Evolutionary conservation across 2,113 vertebrate genomes (phyloP), one percentile per base, ranked within the genome.

Genomic region (Dicentrarchus labrax): DNA sequence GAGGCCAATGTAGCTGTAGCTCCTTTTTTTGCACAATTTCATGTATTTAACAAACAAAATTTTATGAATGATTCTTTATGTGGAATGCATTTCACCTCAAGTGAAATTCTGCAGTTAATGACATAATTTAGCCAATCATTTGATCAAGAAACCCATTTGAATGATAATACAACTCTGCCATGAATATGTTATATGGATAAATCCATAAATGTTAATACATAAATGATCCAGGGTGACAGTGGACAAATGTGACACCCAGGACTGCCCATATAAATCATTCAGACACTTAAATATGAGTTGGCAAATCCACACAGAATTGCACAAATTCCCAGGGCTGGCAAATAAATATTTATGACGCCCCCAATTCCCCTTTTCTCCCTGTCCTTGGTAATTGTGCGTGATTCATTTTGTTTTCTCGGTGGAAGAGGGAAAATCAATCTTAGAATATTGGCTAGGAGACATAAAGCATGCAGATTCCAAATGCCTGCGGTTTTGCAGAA

Each of bases 331-430:
- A 87, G 75, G 48, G 72, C 87, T 77, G 78, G 90, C 87, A 94
- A 93, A 95, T 96, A 95, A 94, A 96, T 96, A 96, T 95, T 95
- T 93, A 96, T 95, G 94, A 92, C 13, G 62, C 65, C 83, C 87
- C 83, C 89, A 86, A 87, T 91, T 90, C 76, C 84, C 89, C 69
- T 45, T 88, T 89, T 92, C 87, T 92, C 82, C 80, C 90, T 76
- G 91, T 91, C 89, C 90, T 89, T 90, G 86, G 92, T 94, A 94
- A 95, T 96, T 95, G 95, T 83, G 82, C 69, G 82, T 94, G 93
- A 96, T 95, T 94, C 90, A 94, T 92, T 93, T 92, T 89, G 91
- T 92, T 94, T 94, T 95, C 91, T 92, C 83, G 60, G 88, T 87
- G 79, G 88, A 93, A 85, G 87, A 86, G 76, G 80, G 84, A 92